Conservation (phyloP, 2,888 invertebrate species). For the Mamestra brassicae region DNA sequence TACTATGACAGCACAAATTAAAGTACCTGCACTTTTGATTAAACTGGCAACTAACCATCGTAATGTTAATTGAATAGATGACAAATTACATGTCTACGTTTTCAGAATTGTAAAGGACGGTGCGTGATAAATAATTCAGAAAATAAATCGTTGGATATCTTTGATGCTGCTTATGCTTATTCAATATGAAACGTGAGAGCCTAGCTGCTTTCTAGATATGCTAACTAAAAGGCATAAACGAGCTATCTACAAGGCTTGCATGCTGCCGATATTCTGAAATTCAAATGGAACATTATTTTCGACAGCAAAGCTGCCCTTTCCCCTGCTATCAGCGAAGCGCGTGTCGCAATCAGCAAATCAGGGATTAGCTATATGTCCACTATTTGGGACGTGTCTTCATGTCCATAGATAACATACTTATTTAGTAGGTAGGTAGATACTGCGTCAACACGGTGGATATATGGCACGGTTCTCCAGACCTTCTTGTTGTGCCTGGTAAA, state of each 20-base stretch:
- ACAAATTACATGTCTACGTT: slow-evolving; percentile 56
- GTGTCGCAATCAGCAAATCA: not conserved
- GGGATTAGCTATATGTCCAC: slow-evolving; percentile 6
- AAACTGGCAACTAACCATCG: slow-evolving; percentile 54
- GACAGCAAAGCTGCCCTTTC: not conserved
- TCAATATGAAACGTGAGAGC: slow-evolving; percentile 51
- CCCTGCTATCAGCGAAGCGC: not conserved
- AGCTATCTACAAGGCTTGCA: slow-evolving; percentile 19
- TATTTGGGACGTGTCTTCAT: not conserved
- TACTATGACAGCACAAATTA: slow-evolving; percentile 57
- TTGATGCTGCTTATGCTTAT: slow-evolving; percentile 40
- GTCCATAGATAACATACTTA: not conserved
- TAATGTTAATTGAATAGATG: slow-evolving; percentile 62
- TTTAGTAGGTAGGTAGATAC: not conserved
- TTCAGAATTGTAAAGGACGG: slow-evolving; percentile 54
- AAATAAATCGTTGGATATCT: slow-evolving; percentile 52
- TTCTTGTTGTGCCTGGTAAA: not conserved
- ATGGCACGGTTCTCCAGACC: not conserved
- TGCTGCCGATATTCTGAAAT: slow-evolving; percentile 33
- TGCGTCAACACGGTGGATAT: too few species aligned
- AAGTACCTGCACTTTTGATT: slow-evolving; percentile 57
- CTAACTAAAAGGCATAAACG: slow-evolving; percentile 22
- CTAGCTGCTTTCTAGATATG: slow-evolving; percentile 40
- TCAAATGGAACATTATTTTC: slow-evolving; percentile 27
- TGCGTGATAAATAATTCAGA: slow-evolving; percentile 48